phyloP scores from a whole-genome alignment of 2,888 invertebrate genomes.

The Adelphocoris suturalis region DNA sequence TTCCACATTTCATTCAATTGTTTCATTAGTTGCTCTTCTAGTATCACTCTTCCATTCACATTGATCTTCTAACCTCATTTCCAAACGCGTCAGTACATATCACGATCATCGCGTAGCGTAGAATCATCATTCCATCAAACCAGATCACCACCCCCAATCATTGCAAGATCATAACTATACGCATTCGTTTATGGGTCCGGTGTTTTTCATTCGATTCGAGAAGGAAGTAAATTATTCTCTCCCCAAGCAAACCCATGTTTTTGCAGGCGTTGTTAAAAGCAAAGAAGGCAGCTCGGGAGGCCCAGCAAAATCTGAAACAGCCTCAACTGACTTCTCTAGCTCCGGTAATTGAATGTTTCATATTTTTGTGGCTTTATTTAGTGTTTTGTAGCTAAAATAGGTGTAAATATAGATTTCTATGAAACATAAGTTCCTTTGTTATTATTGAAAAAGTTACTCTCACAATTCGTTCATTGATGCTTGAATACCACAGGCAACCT shows the following conservation, averaged over 20 bases:
- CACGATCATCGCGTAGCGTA: background rate
- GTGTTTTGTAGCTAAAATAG: conserved; percentile 1
- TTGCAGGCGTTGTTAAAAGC: conserved; percentile 75
- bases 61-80: background rate
- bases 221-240: background rate
- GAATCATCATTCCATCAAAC: background rate
- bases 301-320: conserved; percentile 64
- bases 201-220: conserved; percentile 26
- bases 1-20: no score
- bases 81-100: background rate
- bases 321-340: conserved; percentile 33
- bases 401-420: background rate
- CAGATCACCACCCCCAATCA: conserved; percentile 23
- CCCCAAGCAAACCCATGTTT: conserved; percentile 61
- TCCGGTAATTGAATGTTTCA: conserved; percentile 62
- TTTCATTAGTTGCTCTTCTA: background rate
- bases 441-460: background rate
- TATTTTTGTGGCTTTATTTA: conserved; percentile 48
- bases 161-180: background rate
- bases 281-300: conserved; percentile 73
- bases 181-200: conserved; percentile 17
- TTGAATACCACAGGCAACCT: background rate
- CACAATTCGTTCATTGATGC: no score
- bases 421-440: background rate
- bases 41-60: background rate